Conservation (phyloP, 2,888 invertebrate species). For the Cyaniris semiargus region DNA sequence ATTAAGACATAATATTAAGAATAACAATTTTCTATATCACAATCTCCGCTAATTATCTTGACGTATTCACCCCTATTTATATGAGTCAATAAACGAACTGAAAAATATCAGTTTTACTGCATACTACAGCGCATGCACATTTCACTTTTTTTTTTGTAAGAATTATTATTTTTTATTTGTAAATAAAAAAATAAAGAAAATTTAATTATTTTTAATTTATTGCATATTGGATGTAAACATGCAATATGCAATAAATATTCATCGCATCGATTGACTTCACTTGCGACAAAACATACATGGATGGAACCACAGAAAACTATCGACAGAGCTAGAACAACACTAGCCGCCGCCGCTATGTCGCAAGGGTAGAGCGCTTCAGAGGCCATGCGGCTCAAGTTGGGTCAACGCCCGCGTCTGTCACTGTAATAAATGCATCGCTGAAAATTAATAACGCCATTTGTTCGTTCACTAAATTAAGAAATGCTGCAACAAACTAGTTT, state of each 20-base stretch:
- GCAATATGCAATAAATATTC: background rate
- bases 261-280: background rate
- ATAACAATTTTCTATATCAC: background rate
- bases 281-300: background rate
- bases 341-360: slow-evolving; percentile 70
- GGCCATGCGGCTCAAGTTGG: slow-evolving; percentile 58
- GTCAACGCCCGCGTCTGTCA: slow-evolving; percentile 62
- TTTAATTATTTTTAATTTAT: background rate
- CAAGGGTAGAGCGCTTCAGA: slow-evolving; percentile 73
- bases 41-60: background rate
- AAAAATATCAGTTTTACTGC: background rate
- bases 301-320: slow-evolving; percentile 36
- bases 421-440: slow-evolving; percentile 48
- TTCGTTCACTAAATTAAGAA: background rate
- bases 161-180: too few species aligned
- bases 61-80: background rate
- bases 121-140: background rate
- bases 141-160: too few species aligned
- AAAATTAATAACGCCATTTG: slow-evolving; percentile 35
- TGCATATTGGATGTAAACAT: too few species aligned
- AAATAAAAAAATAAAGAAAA: too few species aligned
- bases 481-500: background rate
- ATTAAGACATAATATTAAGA: too few species aligned
- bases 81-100: background rate
- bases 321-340: slow-evolving; percentile 50